Evolutionary conservation across 2,797 vertebrate genomes (phyloP).

Genomic region (Bovichtus diacanthus): DNA sequence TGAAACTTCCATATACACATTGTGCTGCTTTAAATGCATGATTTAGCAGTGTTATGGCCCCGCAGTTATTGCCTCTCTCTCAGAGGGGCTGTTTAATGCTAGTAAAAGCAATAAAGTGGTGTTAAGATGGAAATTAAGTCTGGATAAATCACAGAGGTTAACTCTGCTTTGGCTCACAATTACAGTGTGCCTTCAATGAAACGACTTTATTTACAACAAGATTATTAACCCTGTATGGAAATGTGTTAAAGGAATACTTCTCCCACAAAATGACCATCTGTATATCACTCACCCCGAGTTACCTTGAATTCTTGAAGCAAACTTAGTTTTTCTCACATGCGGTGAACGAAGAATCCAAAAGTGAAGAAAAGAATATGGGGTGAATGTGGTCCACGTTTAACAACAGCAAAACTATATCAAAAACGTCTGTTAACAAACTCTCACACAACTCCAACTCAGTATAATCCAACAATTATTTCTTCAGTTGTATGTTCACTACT

Average conservation of each 20-base stretch:
- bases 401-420: no score
- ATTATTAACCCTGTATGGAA: conserved; percentile 38
- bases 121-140: conserved; percentile 76
- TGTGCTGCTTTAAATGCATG: conserved; percentile 69
- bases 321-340: no score
- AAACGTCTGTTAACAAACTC: no score
- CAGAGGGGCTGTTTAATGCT: conserved; percentile 70
- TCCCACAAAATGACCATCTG: no score
- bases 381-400: no score
- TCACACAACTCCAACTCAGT: no score
- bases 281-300: no score
- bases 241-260: conserved; percentile 8
- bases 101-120: conserved; percentile 78
- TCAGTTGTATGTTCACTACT: no score
- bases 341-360: no score
- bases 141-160: conserved; percentile 75
- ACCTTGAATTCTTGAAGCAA: no score
- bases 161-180: conserved; percentile 64
- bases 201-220: conserved; percentile 62
- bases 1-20: conserved; percentile 39
- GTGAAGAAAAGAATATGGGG: no score
- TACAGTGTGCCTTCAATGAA: conserved; percentile 52
- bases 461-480: no score
- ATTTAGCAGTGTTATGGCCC: conserved; percentile 72
- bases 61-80: conserved; percentile 71